These are phyloP conservation scores for Xyrauchen texanus DNA, from an alignment of 2,113 vertebrate species.

Conservation along the genomic window DNA sequence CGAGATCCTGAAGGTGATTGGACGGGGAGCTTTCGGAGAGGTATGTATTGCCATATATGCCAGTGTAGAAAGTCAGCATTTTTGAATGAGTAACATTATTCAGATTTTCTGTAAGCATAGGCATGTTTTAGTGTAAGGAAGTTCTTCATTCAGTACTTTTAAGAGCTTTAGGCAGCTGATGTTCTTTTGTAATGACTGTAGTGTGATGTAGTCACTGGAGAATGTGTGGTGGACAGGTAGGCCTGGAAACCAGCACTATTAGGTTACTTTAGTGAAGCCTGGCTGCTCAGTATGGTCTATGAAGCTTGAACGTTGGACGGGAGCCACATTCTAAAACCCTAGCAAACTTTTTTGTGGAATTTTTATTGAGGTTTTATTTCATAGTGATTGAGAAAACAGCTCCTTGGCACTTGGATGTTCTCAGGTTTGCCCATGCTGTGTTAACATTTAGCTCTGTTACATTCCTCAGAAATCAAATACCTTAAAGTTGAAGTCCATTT, in stretches of 20 bases:
- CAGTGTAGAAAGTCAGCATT: conserved; percentile 1
- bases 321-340: conserved; percentile 6
- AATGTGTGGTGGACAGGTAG: conserved; percentile 42
- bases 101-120: not conserved
- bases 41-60: conserved; percentile 68
- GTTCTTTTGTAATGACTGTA: conserved; percentile 25
- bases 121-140: not conserved
- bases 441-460: too few relatives aligned
- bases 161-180: not conserved
- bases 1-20: conserved; percentile 99
- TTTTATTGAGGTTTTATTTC: conserved; percentile 43
- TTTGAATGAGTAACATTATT: not conserved
- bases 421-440: not conserved
- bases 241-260: conserved; percentile 27
- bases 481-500: too few relatives aligned
- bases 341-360: not conserved
- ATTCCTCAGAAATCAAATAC: too few relatives aligned
- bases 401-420: not conserved
- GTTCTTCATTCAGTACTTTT: conserved; percentile 8
- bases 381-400: conserved; percentile 8
- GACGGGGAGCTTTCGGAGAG: conserved; percentile 98
- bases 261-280: conserved; percentile 3
- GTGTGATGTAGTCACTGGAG: conserved; percentile 39
- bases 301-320: conserved; percentile 25
- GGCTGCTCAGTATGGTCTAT: not conserved